Base-by-base conservation (phyloP, 2,113 vertebrate species). In the Ancistrus triradiatus region DNA sequence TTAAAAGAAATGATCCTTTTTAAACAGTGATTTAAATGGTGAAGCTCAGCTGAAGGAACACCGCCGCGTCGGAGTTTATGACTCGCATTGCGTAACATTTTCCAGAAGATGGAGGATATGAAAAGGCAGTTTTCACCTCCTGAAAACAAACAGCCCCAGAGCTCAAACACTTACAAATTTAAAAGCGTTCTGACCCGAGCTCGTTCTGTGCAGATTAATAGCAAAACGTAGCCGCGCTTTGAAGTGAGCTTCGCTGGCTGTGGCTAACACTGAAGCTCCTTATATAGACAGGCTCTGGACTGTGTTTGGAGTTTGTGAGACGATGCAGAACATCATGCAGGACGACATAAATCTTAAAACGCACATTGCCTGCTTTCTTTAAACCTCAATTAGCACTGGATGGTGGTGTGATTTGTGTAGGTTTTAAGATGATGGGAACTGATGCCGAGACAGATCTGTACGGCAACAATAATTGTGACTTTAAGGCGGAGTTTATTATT, bases 81-180 rank as follows among this genome's bases (percentile, higher is more conserved):
- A 31, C 38, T 35, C 61, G 6, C n/a, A 52, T 31, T 63, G 60
- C 48, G 63, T 56, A 40, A 25, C 38, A 43, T 76, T 70, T 74
- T 81, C 76, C 70, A 68, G 71, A 50, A 66, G 37, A 70, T 47
- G 60, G 42, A 37, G 68, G 63, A 75, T 52, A 46, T 49, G 59
- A 61, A 13, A 55, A 56, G 40, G 43, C 58, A 70, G 44, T 62
- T 73, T 51, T 55, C 47, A 53, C 44, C 49, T 19, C 18, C 14
- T 7, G 46, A 71, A 49, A 31, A 70, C 78, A 75, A 80, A 77
- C 74, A 48, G 10, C 42, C 42, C 19, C 25, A 51, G 62, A 33
- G 37, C 40, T 46, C 22, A 38, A 35, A 28, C 46, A 4, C 40
- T 19, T 66, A 59, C 42, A 64, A 68, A 62, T 70, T 59, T 66